Conservation (phyloP, 1,140 invertebrate species). For the Bombus difficillimus region DNA sequence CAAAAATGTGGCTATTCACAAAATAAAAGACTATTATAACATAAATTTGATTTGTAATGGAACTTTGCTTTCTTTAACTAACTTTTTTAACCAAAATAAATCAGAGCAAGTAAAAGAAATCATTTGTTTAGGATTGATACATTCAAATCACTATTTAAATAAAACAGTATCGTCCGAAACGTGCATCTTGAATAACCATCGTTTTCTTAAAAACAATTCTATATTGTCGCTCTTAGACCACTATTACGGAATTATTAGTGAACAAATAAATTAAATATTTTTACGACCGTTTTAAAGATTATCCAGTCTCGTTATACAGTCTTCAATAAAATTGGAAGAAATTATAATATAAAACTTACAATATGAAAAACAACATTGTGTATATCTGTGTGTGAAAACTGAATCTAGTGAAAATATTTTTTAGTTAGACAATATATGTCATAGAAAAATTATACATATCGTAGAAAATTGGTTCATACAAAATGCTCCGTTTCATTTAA, state of each 20-base stretch:
- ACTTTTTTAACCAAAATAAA: not conserved
- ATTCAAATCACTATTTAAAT: conserved; percentile 27
- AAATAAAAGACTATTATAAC: not conserved
- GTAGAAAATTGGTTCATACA: conserved; percentile 26
- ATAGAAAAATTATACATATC: not conserved
- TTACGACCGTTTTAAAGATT: conserved; percentile 5
- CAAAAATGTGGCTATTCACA: not conserved
- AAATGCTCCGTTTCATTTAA: conserved; percentile 46
- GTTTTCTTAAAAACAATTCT: not conserved
- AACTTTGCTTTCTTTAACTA: not conserved
- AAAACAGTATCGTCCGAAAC: conserved; percentile 15
- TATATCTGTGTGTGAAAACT: no score
- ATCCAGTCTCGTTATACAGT: conserved; percentile 33
- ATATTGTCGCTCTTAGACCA: not conserved
- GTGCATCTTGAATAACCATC: conserved; percentile 43
- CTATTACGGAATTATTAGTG: not conserved
- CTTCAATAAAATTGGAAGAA: conserved; percentile 30
- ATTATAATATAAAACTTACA: not conserved
- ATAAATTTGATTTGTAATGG: conserved; percentile 6
- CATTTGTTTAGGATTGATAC: conserved; percentile 23
- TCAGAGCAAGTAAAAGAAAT: conserved; percentile 49
- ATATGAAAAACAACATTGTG: not conserved
- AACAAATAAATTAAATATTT: not conserved
- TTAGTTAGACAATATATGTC: not conserved
- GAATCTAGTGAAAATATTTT: not conserved